phyloP scores from a whole-genome alignment of 2,113 vertebrate genomes.

The Polyodon spathula region DNA sequence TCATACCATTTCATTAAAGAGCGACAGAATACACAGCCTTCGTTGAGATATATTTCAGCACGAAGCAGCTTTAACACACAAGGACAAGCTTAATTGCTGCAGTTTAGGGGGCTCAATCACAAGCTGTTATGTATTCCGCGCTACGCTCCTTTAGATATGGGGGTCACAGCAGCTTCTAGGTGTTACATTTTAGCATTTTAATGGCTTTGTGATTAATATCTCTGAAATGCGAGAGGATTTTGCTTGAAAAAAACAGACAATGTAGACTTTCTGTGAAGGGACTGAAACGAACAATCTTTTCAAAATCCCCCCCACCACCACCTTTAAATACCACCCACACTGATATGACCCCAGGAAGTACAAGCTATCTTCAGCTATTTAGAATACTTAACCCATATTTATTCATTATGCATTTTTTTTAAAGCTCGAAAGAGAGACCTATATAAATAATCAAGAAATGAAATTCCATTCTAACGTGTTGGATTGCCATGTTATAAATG shows the following conservation, averaged over 20 bases:
- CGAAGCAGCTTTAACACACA: slow-evolving; percentile 9
- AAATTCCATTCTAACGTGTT: too few relatives aligned
- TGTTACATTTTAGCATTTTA: slow-evolving; percentile 54
- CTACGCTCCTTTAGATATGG: slow-evolving; percentile 25
- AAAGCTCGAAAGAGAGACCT: too few relatives aligned
- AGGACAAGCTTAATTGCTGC: slow-evolving; percentile 45
- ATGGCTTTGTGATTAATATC: slow-evolving; percentile 46
- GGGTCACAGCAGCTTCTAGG: slow-evolving; percentile 58
- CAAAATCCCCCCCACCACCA: too few relatives aligned
- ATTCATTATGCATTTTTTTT: too few relatives aligned
- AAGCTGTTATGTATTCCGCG: slow-evolving; percentile 48
- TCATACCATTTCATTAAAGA: slow-evolving; percentile 6
- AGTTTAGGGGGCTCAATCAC: slow-evolving; percentile 56
- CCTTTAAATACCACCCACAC: too few relatives aligned
- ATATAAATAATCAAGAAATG: too few relatives aligned
- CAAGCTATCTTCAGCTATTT: too few relatives aligned
- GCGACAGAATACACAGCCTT: slow-evolving; percentile 19
- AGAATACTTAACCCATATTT: too few relatives aligned
- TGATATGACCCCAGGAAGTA: too few relatives aligned
- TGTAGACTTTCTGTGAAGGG: slow-evolving; percentile 21
- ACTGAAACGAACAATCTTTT: slow-evolving; percentile 29
- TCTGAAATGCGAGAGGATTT: slow-evolving; percentile 6
- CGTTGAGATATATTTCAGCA: slow-evolving; percentile 11
- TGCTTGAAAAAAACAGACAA: neutral
- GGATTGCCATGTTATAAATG: too few relatives aligned